phyloP scores from a whole-genome alignment of 2,797 vertebrate genomes.

The Semaprochilodus insignis region DNA sequence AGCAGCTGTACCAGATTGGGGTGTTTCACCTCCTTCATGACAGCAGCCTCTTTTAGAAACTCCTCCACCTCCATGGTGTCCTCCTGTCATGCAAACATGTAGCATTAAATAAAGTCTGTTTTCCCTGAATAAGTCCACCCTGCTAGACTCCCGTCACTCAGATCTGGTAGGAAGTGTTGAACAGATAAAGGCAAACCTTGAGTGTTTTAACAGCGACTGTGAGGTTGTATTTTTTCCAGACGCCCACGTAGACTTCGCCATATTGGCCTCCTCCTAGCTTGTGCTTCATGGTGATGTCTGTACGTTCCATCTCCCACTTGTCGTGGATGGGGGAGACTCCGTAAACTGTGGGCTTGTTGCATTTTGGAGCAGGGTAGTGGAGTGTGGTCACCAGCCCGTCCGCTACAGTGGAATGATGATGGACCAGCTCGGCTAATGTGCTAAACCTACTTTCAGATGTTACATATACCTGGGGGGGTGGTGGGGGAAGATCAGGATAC shows the following conservation, averaged over 20 bases:
- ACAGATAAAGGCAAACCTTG: conserved; percentile 80
- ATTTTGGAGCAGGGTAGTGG: conserved; percentile 98
- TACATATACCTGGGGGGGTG: conserved; percentile 89
- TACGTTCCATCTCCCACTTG: conserved; percentile 99
- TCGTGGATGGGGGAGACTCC: conserved; percentile 98
- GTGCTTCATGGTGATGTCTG: conserved; percentile 99
- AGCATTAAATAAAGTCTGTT: background rate
- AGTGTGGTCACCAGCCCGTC: conserved; percentile 97
- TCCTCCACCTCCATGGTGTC: conserved; percentile 99
- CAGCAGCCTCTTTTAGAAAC: conserved; percentile 97
- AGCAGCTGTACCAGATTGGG: conserved; percentile 92
- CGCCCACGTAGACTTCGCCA: conserved; percentile 96
- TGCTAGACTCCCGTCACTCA: no score
- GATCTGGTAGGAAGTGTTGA: background rate
- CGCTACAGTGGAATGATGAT: conserved; percentile 97
- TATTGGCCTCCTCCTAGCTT: conserved; percentile 98
- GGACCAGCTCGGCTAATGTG: conserved; percentile 95
- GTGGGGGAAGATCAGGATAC: background rate
- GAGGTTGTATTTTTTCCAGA: conserved; percentile 98
- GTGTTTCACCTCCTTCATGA: conserved; percentile 99
- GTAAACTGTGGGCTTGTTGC: conserved; percentile 98
- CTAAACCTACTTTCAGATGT: conserved; percentile 97
- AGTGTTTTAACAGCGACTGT: conserved; percentile 97
- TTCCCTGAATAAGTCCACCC: no score
- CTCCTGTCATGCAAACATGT: conserved; percentile 78